phyloP scores from a whole-genome alignment of 2,888 invertebrate genomes.

The Laothoe populi region DNA sequence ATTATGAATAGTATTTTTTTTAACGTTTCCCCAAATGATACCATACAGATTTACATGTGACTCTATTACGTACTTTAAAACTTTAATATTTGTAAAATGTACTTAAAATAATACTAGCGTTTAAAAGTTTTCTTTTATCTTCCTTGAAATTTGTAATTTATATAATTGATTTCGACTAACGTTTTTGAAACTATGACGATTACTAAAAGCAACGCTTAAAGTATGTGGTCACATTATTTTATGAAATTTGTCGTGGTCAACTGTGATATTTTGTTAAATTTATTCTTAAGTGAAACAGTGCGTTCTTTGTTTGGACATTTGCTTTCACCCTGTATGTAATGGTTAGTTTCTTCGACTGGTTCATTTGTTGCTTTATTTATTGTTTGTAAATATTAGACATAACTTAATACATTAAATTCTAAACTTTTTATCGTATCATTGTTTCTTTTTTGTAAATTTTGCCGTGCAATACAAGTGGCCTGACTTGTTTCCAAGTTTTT shows the following conservation, averaged over 20 bases:
- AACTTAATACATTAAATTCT: constrained; percentile 61
- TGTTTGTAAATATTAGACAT: constrained; percentile 79
- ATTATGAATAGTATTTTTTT: constrained; percentile 58
- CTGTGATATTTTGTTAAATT: constrained; percentile 85
- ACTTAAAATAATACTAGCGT: constrained; percentile 75
- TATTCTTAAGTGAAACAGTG: constrained; percentile 73
- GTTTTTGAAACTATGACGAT: constrained; percentile 39
- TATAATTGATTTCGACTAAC: constrained; percentile 34
- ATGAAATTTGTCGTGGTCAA: constrained; percentile 77
- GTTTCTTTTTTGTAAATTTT: constrained; percentile 44
- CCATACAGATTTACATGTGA: constrained; percentile 68
- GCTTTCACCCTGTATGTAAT: constrained; percentile 56
- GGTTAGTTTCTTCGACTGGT: constrained; percentile 59
- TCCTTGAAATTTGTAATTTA: constrained; percentile 44
- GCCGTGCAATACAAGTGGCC: constrained; percentile 80
- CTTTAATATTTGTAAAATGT: constrained; percentile 79
- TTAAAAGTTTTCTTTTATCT: constrained; percentile 54
- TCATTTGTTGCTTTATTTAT: constrained; percentile 81
- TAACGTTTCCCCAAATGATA: constrained; percentile 68
- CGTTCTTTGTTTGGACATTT: constrained; percentile 64
- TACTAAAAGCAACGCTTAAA: constrained; percentile 51
- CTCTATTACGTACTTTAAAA: constrained; percentile 70
- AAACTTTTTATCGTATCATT: constrained; percentile 44
- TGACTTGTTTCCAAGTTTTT: constrained; percentile 55
- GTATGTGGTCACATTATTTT: constrained; percentile 68